Percentiles rank a stretch among this genome's conserved stretches.
These are phyloP conservation scores for Cataglyphis rosenhaueri DNA, from an alignment of 2,888 invertebrate genomes.

Conservation along the genomic window DNA sequence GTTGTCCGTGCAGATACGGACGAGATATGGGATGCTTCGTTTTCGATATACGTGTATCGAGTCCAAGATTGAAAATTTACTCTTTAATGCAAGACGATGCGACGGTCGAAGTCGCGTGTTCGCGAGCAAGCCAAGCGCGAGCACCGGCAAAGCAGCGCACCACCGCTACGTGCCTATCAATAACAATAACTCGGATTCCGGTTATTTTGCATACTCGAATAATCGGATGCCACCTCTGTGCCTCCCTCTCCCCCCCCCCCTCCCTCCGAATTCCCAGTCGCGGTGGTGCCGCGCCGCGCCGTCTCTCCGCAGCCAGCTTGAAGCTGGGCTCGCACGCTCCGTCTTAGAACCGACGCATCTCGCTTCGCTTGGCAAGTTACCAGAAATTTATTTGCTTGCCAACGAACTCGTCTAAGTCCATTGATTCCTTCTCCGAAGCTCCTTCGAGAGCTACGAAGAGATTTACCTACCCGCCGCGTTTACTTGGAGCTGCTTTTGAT, in stretches of 20 bases:
- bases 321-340: slow-evolving; percentile 34
- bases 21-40: slow-evolving; percentile 33
- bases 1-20: slow-evolving; percentile 49
- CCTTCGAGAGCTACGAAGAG: slow-evolving; percentile 64
- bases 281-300: slow-evolving; percentile 43
- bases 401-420: slow-evolving; percentile 70
- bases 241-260: neutral
- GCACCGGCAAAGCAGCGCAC: slow-evolving; percentile 4
- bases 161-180: slow-evolving; percentile 48
- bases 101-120: slow-evolving; percentile 22
- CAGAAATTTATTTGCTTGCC: slow-evolving; percentile 76
- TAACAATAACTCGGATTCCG: slow-evolving; percentile 73
- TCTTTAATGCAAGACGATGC: slow-evolving; percentile 41
- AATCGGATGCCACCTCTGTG: slow-evolving; percentile 63
- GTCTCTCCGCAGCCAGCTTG: slow-evolving; percentile 28
- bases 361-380: slow-evolving; percentile 69
- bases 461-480: slow-evolving; percentile 63
- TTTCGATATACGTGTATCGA: slow-evolving; percentile 14
- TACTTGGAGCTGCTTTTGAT: slow-evolving; percentile 63
- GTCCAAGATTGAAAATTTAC: slow-evolving; percentile 2
- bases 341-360: slow-evolving; percentile 58
- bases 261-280: slow-evolving; percentile 47
- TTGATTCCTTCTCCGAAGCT: slow-evolving; percentile 67
- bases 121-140: neutral
- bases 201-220: slow-evolving; percentile 75